phyloP scores from a whole-genome alignment of 2,797 vertebrate species.

The Falco novaeseelandiae region DNA sequence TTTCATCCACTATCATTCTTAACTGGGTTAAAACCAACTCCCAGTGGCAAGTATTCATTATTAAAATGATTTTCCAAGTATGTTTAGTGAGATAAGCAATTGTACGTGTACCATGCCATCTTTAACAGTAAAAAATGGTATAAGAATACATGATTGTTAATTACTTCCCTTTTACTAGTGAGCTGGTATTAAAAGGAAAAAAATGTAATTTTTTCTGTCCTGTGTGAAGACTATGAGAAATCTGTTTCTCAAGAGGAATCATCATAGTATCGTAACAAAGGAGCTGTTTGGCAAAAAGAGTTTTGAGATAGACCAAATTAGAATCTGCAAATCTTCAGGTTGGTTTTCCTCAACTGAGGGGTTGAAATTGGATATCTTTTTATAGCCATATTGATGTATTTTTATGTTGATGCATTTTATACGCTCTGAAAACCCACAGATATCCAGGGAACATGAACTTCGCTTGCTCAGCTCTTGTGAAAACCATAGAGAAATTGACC shows the following conservation, averaged over 20 bases:
- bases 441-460: not conserved
- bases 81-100: not conserved
- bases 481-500: not conserved
- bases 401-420: not conserved
- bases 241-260: not conserved
- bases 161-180: not conserved
- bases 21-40: constrained; percentile 2
- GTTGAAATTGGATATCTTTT: not conserved
- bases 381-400: not conserved
- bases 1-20: not conserved
- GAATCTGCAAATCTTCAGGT: not conserved
- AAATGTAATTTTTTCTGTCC: not conserved
- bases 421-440: not conserved
- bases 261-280: not conserved
- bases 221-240: not conserved
- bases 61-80: not conserved
- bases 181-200: not conserved
- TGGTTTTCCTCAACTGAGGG: not conserved
- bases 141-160: not conserved
- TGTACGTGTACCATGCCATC: not conserved
- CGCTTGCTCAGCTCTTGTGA: not conserved
- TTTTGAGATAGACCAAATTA: not conserved
- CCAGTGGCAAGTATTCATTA: not conserved
- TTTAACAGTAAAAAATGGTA: not conserved
- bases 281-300: not conserved